phyloP scores from a whole-genome alignment of 2,113 vertebrate species.

The Piprites chloris region DNA sequence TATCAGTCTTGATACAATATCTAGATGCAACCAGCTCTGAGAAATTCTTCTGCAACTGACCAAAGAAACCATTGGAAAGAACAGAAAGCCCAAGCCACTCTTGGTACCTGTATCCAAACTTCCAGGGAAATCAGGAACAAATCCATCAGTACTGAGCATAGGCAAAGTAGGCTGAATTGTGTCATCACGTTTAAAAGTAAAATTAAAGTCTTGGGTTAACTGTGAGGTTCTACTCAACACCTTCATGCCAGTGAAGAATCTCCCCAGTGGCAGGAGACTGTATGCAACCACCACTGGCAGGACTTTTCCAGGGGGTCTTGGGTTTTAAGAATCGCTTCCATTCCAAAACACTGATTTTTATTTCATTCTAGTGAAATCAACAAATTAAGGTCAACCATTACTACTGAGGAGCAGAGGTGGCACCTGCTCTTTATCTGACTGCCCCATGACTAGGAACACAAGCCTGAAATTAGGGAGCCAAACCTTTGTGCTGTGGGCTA shows the following conservation, averaged over 20 bases:
- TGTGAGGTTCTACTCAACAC: background rate
- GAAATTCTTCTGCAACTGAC: background rate
- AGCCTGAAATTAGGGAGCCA: background rate
- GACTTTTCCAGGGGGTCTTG: background rate
- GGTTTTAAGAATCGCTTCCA: background rate
- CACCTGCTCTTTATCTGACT: background rate
- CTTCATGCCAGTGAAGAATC: background rate
- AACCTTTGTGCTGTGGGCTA: background rate
- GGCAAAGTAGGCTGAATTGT: background rate
- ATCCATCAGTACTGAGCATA: background rate
- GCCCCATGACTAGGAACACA: background rate
- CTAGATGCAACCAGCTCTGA: background rate
- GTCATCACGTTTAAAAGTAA: background rate
- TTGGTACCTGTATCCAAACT: background rate
- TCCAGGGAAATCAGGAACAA: background rate
- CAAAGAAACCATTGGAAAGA: background rate
- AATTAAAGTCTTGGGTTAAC: background rate
- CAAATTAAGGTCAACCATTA: background rate
- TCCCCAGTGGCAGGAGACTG: background rate
- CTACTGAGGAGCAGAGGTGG: background rate
- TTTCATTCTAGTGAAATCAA: background rate
- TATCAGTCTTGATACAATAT: accelerated
- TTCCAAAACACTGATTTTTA: background rate
- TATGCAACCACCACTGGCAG: background rate
- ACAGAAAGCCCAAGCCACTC: background rate